Base-by-base conservation (phyloP, 1,140 invertebrate species). In the Diorhabda elongata region DNA sequence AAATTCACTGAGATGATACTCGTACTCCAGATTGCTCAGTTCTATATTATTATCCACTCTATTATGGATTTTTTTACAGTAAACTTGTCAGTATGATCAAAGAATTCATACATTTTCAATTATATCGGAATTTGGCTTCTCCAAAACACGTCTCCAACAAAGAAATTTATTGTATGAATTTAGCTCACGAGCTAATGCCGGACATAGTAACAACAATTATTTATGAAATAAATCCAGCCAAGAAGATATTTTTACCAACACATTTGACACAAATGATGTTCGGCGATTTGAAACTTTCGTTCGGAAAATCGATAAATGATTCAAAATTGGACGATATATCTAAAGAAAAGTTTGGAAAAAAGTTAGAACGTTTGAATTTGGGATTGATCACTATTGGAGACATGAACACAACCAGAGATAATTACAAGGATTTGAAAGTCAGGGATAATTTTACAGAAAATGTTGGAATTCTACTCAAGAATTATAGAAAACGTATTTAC, bases 31-130 rank as follows among this genome's bases (percentile, higher is more conserved):
- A 26, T 26, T 26, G 26, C 26, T 26, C 26, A 26, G 1, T 26
- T 26, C 26, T 26, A 26, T 26, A 26, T 26, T 26, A 26, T 26
- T 26, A 26, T 26, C 26, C 0, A 26, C 26, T 26, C 26, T 26
- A 26, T 26, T 26, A 26, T 26, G 26, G 26, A 26, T 6, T 52
- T 52, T 26, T 44, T 62, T 62, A 44, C 43, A 62, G 61, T 5
- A 6, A 11, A 44, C 61, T 62, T 7, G 61, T 62, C 8, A 44
- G 44, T 11, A n/a, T 62, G n/a, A n/a, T 62, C 44, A 42, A 62
- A 62, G 61, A 62, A 11, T 62, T 62, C 43, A 44, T 43, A 3
- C 43, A 43, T 44, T 62, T 62, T 6, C 61, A 62, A 44, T 9
- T 62, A 11, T 62, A 62, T 44, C 42, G 42, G 44, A 6, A 44